Conservation (phyloP, 1,140 invertebrate genomes). For the Trissolcus basalis region DNA sequence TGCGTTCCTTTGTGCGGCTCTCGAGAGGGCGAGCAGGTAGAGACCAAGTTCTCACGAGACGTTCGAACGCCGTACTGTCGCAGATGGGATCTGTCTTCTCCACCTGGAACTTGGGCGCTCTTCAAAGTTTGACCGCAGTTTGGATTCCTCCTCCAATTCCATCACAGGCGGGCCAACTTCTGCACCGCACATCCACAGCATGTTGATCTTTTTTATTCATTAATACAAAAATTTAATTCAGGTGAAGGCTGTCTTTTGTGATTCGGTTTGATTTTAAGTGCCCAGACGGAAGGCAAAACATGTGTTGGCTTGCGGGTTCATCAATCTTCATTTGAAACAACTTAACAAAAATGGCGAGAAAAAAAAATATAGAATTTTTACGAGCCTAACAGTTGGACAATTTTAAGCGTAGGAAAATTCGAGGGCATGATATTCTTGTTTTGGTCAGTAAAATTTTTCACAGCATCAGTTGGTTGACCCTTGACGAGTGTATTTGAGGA, state of each 20-base stretch:
- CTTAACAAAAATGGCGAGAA: conserved; percentile 13
- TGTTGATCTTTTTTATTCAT: conserved; percentile 22
- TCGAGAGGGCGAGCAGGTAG: conserved; percentile 57
- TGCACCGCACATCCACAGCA: conserved; percentile 6
- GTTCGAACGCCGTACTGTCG: conserved; percentile 22
- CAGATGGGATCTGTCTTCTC: conserved; percentile 45
- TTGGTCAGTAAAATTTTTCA: conserved; percentile 14
- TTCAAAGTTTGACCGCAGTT: conserved; percentile 18
- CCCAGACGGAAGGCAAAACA: conserved; percentile 9
- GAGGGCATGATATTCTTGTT: conserved; percentile 4
- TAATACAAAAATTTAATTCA: conserved; percentile 19
- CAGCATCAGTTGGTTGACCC: conserved; percentile 35
- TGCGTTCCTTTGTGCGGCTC: conserved; percentile 48
- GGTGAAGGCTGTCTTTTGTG: conserved; percentile 5
- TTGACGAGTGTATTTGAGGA: conserved; percentile 50
- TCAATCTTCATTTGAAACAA: conserved; percentile 47
- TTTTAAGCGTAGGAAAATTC: conserved; percentile 17
- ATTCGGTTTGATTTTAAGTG: conserved; percentile 1
- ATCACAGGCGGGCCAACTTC: background rate
- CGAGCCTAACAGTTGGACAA: conserved; percentile 14
- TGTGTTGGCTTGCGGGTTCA: conserved; percentile 23
- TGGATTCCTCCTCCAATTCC: conserved; percentile 31
- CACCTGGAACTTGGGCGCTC: conserved; percentile 25
- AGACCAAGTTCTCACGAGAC: conserved; percentile 54
- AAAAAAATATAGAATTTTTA: conserved; percentile 9